These are phyloP conservation scores for Mormyrops attenuatus DNA, from an alignment of 2,797 vertebrate genomes.

Conservation along the genomic window DNA sequence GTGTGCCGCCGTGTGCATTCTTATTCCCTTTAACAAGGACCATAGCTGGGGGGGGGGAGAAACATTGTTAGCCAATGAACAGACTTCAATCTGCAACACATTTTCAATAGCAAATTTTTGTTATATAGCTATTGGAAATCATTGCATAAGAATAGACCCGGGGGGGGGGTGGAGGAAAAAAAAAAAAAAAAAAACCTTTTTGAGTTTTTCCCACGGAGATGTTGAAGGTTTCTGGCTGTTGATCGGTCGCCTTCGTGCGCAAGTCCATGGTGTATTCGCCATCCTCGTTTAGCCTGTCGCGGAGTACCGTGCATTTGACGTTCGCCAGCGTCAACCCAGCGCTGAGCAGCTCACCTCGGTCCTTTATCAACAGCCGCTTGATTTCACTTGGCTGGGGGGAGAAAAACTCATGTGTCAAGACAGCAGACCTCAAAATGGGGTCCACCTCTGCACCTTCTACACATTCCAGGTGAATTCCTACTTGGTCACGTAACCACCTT, in stretches of 20 bases:
- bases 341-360: background rate
- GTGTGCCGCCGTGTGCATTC: background rate
- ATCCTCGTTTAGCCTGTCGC: background rate
- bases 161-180: too few relatives aligned
- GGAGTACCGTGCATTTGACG: background rate
- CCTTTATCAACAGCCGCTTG: background rate
- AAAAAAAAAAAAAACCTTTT: background rate
- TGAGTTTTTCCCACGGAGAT: background rate
- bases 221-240: background rate
- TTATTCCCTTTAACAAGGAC: background rate
- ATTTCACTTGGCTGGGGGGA: background rate
- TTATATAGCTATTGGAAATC: background rate
- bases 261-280: background rate
- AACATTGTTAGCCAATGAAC: background rate
- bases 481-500: background rate
- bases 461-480: background rate
- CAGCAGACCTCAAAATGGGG: too few relatives aligned
- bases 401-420: background rate
- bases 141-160: background rate
- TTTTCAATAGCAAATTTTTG: background rate
- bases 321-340: background rate
- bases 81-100: background rate
- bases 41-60: background rate
- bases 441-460: background rate
- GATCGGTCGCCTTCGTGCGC: background rate